Percentiles rank a stretch among this genome's conserved stretches.
Conservation (phyloP, 1,140 invertebrate species). For the Plectus sambesii region DNA sequence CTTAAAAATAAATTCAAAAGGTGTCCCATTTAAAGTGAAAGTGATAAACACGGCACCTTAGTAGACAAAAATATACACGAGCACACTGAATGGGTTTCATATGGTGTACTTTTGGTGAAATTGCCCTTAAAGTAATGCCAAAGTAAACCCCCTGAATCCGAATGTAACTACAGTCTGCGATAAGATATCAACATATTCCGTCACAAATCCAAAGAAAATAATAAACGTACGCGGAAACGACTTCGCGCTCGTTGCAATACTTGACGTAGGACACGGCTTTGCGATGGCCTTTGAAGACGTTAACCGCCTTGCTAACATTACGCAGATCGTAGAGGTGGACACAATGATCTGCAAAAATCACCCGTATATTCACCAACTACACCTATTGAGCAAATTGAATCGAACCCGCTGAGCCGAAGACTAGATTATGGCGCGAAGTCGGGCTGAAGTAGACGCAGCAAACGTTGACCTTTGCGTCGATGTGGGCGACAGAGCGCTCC, state of each 20-base stretch:
- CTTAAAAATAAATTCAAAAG: no score
- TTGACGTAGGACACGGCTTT: constrained; percentile 94
- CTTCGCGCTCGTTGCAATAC: constrained; percentile 73
- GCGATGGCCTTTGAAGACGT: constrained; percentile 75
- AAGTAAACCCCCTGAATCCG: neutral
- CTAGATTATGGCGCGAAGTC: constrained; percentile 66
- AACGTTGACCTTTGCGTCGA: constrained; percentile 84
- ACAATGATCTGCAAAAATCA: constrained; percentile 64
- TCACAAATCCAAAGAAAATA: neutral
- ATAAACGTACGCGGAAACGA: constrained; percentile 66
- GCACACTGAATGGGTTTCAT: no score
- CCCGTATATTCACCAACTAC: neutral
- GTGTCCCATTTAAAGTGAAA: no score
- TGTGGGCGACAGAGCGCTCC: constrained; percentile 70
- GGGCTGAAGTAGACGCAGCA: constrained; percentile 95
- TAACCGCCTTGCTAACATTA: constrained; percentile 67
- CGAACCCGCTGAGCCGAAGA: constrained; percentile 72
- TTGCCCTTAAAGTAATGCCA: no score
- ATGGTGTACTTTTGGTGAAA: no score
- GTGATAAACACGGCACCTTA: no score
- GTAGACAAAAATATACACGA: no score
- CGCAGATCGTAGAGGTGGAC: constrained; percentile 91
- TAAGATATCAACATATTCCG: constrained; percentile 4
- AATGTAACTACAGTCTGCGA: constrained; percentile 4
- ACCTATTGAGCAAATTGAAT: neutral